Evolutionary conservation across 1,140 invertebrate species (phyloP).

Genomic region (Pogonomyrmex californicus): DNA sequence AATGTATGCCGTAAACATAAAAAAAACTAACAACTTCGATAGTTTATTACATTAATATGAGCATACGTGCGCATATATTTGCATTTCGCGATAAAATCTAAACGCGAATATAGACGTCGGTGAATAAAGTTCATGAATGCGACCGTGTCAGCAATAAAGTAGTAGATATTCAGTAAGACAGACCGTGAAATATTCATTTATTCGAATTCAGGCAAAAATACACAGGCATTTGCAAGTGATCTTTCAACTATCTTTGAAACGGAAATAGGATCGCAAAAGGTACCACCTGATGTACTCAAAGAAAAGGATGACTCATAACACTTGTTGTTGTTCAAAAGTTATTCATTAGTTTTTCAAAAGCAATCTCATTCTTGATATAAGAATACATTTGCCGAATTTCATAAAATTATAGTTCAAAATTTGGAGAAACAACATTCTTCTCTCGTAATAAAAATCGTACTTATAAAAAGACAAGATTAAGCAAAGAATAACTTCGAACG

Average conservation of each 20-base stretch:
- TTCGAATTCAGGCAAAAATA: neutral
- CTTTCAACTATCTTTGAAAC: neutral
- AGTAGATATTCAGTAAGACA: neutral
- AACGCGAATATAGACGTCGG: neutral
- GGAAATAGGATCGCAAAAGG: conserved; percentile 1
- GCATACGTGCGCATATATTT: neutral
- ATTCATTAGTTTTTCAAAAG: neutral
- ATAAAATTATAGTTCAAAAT: neutral
- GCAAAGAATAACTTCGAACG: neutral
- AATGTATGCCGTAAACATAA: neutral
- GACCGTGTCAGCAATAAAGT: conserved; percentile 11
- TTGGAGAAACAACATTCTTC: neutral
- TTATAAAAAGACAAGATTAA: neutral
- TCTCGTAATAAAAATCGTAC: neutral
- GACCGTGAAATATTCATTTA: neutral
- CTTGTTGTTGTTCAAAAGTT: neutral
- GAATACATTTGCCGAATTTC: neutral
- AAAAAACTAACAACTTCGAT: neutral
- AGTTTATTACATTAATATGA: conserved; percentile 1
- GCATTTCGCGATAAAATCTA: conserved; percentile 10
- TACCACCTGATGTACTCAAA: conserved; percentile 18
- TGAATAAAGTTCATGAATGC: conserved; percentile 13
- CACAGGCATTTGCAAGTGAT: neutral
- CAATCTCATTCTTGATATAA: neutral
- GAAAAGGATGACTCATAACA: neutral